Conservation (phyloP, 1,140 invertebrate species). For the Paracyclopina nana region DNA sequence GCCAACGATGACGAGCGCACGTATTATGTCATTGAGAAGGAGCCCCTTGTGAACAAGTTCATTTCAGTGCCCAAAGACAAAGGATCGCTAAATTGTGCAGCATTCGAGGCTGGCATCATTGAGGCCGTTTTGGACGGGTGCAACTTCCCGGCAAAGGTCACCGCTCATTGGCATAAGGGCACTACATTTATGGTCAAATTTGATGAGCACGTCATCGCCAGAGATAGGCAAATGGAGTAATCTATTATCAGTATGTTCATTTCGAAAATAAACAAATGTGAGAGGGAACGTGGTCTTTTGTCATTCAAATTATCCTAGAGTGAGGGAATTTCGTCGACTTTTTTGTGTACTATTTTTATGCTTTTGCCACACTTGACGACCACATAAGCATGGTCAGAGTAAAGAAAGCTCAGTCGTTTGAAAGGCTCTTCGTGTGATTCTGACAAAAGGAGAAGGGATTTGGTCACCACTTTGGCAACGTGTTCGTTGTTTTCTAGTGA, state of each 20-base stretch:
- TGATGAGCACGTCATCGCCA: conserved; percentile 72
- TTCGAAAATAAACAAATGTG: background rate
- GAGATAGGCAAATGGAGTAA: conserved; percentile 69
- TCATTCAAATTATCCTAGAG: too few relatives aligned
- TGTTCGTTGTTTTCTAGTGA: too few relatives aligned
- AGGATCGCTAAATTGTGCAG: conserved; percentile 89
- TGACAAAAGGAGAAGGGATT: too few relatives aligned
- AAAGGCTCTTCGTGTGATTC: too few relatives aligned
- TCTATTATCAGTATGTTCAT: background rate
- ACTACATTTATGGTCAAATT: conserved; percentile 99
- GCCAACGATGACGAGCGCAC: conserved; percentile 93
- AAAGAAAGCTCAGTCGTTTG: too few relatives aligned
- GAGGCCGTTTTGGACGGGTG: conserved; percentile 83
- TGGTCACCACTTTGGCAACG: too few relatives aligned
- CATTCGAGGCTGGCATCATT: conserved; percentile 91
- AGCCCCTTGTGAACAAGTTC: conserved; percentile 86
- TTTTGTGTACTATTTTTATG: too few relatives aligned
- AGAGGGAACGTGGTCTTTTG: too few relatives aligned
- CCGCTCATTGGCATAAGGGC: conserved; percentile 96
- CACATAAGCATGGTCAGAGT: too few relatives aligned
- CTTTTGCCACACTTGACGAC: too few relatives aligned
- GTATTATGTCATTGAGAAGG: conserved; percentile 97
- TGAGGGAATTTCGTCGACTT: too few relatives aligned
- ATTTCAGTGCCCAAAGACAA: conserved; percentile 97
- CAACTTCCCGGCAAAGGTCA: conserved; percentile 88